A percentile compares a stretch with the other conserved stretches of the same genome.
phyloP scores from a whole-genome alignment of 2,888 invertebrate genomes.

The Sericinus montela region DNA sequence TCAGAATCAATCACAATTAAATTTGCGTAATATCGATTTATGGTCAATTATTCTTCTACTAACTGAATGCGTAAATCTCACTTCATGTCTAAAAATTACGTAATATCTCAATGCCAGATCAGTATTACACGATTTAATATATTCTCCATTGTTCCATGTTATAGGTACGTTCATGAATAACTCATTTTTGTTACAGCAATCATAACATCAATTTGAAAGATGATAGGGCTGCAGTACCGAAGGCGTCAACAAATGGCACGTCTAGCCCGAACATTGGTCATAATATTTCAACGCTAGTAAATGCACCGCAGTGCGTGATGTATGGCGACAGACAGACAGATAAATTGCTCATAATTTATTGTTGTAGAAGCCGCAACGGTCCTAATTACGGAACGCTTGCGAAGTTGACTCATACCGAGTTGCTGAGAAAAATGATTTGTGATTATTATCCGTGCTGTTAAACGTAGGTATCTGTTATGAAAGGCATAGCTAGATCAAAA shows the following conservation, averaged over 20 bases:
- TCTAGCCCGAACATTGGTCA: constrained; percentile 49
- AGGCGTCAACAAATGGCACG: constrained; percentile 46
- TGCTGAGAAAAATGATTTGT: constrained; percentile 33
- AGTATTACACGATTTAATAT: constrained; percentile 11
- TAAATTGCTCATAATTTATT: constrained; percentile 77
- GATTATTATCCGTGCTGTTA: constrained; percentile 24
- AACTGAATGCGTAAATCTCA: too few relatives aligned
- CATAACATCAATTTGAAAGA: constrained; percentile 25
- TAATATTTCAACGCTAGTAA: constrained; percentile 69
- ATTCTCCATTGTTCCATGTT: constrained; percentile 13
- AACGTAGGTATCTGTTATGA: constrained; percentile 1
- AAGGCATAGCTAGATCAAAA: constrained; percentile 7
- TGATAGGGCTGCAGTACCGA: constrained; percentile 24
- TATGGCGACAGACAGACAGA: constrained; percentile 74
- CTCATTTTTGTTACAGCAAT: constrained; percentile 19
- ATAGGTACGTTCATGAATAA: constrained; percentile 18
- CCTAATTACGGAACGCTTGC: constrained; percentile 62
- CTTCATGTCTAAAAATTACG: constrained; percentile 7
- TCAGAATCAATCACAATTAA: constrained; percentile 8
- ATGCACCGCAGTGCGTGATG: constrained; percentile 60
- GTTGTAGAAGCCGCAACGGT: constrained; percentile 57
- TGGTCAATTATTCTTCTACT: too few relatives aligned
- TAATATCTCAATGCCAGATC: constrained; percentile 8
- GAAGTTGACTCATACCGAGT: constrained; percentile 36
- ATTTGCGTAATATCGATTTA: constrained; percentile 5